Conservation (phyloP, 2,888 invertebrate species). For the Cataglyphis livida region DNA sequence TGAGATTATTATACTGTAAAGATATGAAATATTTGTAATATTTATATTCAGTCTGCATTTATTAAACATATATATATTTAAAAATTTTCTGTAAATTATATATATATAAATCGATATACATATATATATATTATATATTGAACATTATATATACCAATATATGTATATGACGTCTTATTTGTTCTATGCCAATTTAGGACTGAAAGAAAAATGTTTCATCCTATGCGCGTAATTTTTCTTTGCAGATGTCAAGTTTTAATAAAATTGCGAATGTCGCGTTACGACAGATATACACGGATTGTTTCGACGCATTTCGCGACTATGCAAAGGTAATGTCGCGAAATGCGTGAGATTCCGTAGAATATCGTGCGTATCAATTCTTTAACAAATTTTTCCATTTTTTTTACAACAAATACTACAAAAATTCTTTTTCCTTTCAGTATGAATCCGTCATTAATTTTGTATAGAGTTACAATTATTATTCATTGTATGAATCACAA, state of each 20-base stretch:
- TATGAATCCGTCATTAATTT: background rate
- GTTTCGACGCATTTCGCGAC: slow-evolving; percentile 1
- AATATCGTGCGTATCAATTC: background rate
- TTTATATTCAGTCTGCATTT: background rate
- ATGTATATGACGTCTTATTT: background rate
- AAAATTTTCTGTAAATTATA: background rate
- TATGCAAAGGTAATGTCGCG: background rate
- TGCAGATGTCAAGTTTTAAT: background rate
- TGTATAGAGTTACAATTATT: background rate
- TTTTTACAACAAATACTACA: background rate
- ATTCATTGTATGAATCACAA: background rate
- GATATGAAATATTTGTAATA: background rate
- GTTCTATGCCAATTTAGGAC: background rate
- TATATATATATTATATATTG: background rate
- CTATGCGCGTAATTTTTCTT: background rate
- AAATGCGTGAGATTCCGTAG: background rate
- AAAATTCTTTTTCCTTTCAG: background rate
- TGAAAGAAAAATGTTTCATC: slow-evolving; percentile 7
- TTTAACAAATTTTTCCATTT: background rate
- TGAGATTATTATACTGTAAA: background rate
- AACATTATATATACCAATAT: background rate
- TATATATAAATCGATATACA: background rate
- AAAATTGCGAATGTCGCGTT: background rate
- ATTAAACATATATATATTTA: background rate
- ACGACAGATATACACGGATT: background rate